These are phyloP conservation scores for Agonum fuliginosum DNA, from an alignment of 2,888 invertebrate species.

Conservation along the genomic window DNA sequence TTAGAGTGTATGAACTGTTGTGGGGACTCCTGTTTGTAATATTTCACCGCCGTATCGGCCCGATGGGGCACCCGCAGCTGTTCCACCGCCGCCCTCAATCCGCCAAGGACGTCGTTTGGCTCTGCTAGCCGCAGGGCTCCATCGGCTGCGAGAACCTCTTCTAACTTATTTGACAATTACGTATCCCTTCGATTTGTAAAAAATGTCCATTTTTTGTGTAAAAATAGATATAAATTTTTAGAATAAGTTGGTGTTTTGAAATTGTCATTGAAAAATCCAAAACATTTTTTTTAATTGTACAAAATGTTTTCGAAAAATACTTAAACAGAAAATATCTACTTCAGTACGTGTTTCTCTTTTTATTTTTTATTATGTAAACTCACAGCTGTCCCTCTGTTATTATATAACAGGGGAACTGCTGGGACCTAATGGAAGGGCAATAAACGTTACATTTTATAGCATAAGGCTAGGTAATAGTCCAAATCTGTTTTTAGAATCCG, in stretches of 20 bases:
- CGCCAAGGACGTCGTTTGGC: slow-evolving; percentile 14
- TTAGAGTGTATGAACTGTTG: slow-evolving; percentile 59
- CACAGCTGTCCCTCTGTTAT: slow-evolving; percentile 64
- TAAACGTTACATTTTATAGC: slow-evolving; percentile 68
- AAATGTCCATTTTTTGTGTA: slow-evolving; percentile 74
- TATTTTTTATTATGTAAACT: slow-evolving; percentile 57
- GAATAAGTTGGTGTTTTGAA: slow-evolving; percentile 71
- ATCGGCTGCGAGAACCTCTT: slow-evolving; percentile 58
- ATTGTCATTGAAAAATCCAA: slow-evolving; percentile 57
- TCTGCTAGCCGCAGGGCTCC: slow-evolving; percentile 30
- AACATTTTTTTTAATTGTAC: slow-evolving; percentile 65
- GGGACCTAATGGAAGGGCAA: slow-evolving; percentile 67
- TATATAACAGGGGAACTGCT: slow-evolving; percentile 64
- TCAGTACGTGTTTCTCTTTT: slow-evolving; percentile 37
- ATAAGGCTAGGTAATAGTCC: slow-evolving; percentile 68
- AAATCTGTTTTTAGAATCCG: slow-evolving; percentile 68
- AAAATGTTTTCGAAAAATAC: slow-evolving; percentile 64
- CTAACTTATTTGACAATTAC: slow-evolving; percentile 69
- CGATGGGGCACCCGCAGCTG: slow-evolving; percentile 29
- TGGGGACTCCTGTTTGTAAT: slow-evolving; percentile 60
- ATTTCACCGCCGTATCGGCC: slow-evolving; percentile 56
- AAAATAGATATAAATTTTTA: slow-evolving; percentile 73
- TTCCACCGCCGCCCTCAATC: neutral
- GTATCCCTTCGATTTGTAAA: slow-evolving; percentile 73
- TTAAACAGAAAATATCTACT: slow-evolving; percentile 56